Percentiles rank a stretch among this genome's conserved stretches.
Evolutionary conservation across 2,888 invertebrate species (phyloP).

Genomic region (Polyommatus icarus): DNA sequence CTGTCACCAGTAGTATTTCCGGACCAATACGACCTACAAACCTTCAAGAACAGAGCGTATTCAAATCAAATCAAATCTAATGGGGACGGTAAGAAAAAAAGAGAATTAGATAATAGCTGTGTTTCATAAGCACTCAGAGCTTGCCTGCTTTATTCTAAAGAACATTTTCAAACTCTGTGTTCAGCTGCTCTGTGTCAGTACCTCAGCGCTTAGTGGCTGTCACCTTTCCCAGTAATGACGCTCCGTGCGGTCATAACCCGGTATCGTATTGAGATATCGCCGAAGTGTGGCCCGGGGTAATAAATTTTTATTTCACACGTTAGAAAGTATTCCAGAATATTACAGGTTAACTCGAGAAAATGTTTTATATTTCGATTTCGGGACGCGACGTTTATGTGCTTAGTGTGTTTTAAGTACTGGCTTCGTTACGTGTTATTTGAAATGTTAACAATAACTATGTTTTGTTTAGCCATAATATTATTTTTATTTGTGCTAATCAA

Average conservation of each 20-base stretch:
- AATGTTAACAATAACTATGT: not conserved
- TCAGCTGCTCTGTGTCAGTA: not conserved
- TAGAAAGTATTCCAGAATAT: conserved; percentile 20
- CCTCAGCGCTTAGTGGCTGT: conserved; percentile 25
- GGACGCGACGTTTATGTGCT: not conserved
- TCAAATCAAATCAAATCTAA: no score
- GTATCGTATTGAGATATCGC: conserved; percentile 28
- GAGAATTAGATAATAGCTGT: no score
- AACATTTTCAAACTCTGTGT: not conserved
- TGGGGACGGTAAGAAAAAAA: no score
- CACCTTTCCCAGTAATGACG: conserved; percentile 24
- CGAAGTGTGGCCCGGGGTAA: conserved; percentile 23
- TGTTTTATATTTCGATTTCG: not conserved
- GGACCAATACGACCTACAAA: no score
- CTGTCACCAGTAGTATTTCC: no score
- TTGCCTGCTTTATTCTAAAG: not conserved
- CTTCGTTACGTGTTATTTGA: not conserved
- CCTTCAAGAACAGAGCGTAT: no score
- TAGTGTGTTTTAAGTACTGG: not conserved
- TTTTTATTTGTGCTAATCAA: no score
- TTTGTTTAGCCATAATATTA: no score
- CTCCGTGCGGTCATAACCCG: conserved; percentile 18
- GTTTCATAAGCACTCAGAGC: no score
- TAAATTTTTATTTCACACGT: conserved; percentile 27
- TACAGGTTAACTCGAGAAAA: not conserved